Evolutionary conservation across 2,888 invertebrate species (phyloP), one percentile per base, ranked within the genome.

Genomic region (Xestia c-nigrum): DNA sequence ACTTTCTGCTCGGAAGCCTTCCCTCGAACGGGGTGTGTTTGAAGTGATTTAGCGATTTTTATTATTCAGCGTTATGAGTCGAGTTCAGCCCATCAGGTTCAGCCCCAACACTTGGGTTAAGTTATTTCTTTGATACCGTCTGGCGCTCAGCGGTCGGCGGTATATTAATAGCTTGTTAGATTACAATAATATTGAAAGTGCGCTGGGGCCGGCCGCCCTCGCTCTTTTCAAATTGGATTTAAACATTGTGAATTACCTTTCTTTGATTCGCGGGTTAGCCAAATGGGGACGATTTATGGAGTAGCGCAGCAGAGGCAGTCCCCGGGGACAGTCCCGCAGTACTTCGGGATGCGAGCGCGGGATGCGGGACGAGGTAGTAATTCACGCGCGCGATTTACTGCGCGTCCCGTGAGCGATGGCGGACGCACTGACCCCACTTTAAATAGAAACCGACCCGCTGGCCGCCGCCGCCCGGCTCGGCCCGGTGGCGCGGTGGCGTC

Each of bases 241-340:
- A 95, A 95, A 95, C 95, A 94, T 95, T 94, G 94, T 93, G 95
- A 95, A 95, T 95, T 95, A 95, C 95, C 93, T 94, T 93, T 93
- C 94, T 94, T 95, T 94, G 95, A 95, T 95, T 95, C 95, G 94
- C 94, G 95, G 95, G 95, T 94, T 94, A 94, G 94, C 93, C 94
- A 93, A 94, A 94, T 93, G 95, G 95, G 95, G 94, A 94, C 94
- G 94, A 95, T 95, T 95, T 95, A 95, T 95, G 93, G 94, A 93
- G 92, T 90, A 89, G 89, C 89, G 91, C 90, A 88, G 91, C 86
- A 72, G 87, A 82, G 87, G 77, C 80, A 77, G 80, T 87, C 89
- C 88, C 87, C 69, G 81, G 88, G 86, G 82, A 85, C 46, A 31
- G 55, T 3, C 73, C 52, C 55, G 76, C 74, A 77, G 81, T 74